phyloP scores from a whole-genome alignment of 2,888 invertebrate species.

The Acronicta psi region DNA sequence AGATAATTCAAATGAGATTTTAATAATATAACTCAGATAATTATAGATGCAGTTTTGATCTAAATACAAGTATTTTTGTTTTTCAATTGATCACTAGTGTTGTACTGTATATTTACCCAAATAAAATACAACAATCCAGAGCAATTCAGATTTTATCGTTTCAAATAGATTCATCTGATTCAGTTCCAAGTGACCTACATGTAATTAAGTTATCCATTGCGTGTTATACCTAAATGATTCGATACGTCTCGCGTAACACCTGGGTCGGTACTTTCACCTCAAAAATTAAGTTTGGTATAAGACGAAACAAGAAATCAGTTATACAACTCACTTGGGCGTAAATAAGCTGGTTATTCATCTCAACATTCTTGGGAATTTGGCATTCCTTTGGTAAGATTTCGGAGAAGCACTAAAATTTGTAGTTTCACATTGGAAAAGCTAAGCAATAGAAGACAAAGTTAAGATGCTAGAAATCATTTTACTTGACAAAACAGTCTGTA shows the following conservation, averaged over 20 bases:
- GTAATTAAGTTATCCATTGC: conserved; percentile 69
- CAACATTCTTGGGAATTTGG: conserved; percentile 36
- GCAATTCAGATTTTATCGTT: conserved; percentile 7
- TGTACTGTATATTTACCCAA: too few relatives aligned
- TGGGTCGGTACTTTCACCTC: conserved; percentile 79
- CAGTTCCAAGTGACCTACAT: conserved; percentile 59
- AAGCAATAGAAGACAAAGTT: neutral
- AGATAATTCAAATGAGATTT: too few relatives aligned
- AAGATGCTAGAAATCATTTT: neutral
- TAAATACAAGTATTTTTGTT: too few relatives aligned
- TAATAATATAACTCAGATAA: too few relatives aligned
- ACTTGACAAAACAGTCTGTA: too few relatives aligned
- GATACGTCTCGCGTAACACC: conserved; percentile 74
- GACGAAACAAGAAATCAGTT: conserved; percentile 76
- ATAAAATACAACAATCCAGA: too few relatives aligned
- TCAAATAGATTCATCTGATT: conserved; percentile 21
- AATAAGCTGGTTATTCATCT: conserved; percentile 51
- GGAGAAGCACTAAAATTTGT: neutral
- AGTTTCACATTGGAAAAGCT: neutral
- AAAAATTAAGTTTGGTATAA: conserved; percentile 73
- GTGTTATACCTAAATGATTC: conserved; percentile 74
- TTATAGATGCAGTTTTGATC: too few relatives aligned
- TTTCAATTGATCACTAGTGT: too few relatives aligned
- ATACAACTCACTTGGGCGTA: conserved; percentile 73
- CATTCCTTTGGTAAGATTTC: conserved; percentile 8